Evolutionary conservation across 2,888 invertebrate species (phyloP), one percentile per base, ranked within the genome.

Genomic region (Dilophus febrilis): DNA sequence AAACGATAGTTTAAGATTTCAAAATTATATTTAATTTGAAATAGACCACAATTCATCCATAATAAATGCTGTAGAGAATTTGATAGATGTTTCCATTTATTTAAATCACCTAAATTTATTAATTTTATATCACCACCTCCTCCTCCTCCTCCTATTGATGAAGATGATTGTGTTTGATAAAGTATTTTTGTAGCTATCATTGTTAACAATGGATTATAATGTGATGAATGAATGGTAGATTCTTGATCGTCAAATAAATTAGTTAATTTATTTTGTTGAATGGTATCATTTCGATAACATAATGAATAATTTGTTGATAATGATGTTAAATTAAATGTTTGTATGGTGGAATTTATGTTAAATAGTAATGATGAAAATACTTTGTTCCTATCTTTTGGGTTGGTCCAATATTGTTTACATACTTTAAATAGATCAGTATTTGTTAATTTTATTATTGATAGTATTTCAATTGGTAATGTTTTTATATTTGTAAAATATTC

Each of bases 31-130:
- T 46, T 10, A 45, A 49, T 57, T 42, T 64, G 57, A 32, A 70
- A 54, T 7, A 70, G 52, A 42, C 70, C 70, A 12, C 68, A 64
- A 46, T 71, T 71, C 32, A 73, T 51, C 43, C 78, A 78, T 45
- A 76, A 56, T 3, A 76, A 50, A 51, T 68, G 60, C 50, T 50
- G 64, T 10, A 60, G 50, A 33, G 55, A 41, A 10, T 55, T 50
- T 17, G 62, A 44, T 2, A 54, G 48, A 2, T 40, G 40, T 28
- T 53, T 54, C 58, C 58, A 58, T 3, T 48, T 45, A 30, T 50
- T 48, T 30, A 63, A 40, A 28, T 61, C 54, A 16, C 49, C 53
- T 0, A 63, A 46, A 2, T 58, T 53, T 26, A 59, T 55, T 2
- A 53, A 46, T 14, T 53, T 53, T 18, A 58, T 47, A 12, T 47